Evolutionary conservation across 2,113 vertebrate species (phyloP).

Genomic region (Cephalophus harveyi): DNA sequence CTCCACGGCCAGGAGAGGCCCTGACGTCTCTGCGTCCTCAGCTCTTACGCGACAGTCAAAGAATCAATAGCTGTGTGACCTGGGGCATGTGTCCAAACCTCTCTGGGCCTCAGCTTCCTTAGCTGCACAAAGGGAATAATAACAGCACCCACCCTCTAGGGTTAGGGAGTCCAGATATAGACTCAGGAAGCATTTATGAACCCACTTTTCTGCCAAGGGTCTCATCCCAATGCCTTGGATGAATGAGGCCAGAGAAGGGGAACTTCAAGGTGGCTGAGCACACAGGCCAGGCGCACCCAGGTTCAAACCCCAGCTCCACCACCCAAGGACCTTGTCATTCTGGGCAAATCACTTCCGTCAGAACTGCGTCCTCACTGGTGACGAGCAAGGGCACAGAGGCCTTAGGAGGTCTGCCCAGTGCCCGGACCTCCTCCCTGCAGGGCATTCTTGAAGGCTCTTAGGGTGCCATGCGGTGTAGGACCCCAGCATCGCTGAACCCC

Average conservation of each 20-base stretch:
- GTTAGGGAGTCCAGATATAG: neutral
- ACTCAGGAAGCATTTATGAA: neutral
- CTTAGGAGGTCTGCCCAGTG: neutral
- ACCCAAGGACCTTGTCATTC: neutral
- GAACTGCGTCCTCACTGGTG: neutral
- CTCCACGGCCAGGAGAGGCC: neutral
- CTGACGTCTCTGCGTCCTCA: rapidly evolving
- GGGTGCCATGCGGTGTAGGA: neutral
- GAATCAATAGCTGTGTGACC: neutral
- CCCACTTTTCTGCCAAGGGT: too few species aligned
- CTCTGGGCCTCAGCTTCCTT: neutral
- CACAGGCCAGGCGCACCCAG: rapidly evolving
- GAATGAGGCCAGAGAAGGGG: neutral
- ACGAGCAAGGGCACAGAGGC: neutral
- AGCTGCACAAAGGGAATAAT: neutral
- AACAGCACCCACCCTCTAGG: neutral
- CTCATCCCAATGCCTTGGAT: neutral
- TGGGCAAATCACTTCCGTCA: neutral
- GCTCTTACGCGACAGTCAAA: neutral
- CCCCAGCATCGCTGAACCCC: neutral
- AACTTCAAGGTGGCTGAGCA: neutral
- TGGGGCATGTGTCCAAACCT: neutral
- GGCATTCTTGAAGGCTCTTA: neutral
- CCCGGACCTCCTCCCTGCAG: neutral
- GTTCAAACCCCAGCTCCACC: neutral